Conservation (phyloP, 2,113 vertebrate species). For the Paraplagusia blochii region DNA sequence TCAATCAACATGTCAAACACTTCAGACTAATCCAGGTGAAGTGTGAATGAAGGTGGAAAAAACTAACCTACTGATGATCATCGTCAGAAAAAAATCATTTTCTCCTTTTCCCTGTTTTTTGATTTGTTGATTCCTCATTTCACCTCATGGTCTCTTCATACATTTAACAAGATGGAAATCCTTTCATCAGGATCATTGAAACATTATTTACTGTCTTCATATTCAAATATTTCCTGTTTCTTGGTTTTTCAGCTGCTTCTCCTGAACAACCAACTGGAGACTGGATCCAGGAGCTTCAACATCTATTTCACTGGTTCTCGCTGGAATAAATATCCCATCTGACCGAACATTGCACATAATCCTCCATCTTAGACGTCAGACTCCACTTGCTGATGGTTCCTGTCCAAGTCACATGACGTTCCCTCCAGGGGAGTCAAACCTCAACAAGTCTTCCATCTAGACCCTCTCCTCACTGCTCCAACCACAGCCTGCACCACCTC, state of each 20-base stretch:
- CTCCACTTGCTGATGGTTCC: slow-evolving; percentile 26
- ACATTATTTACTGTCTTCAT: too few relatives aligned
- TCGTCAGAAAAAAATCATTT: too few relatives aligned
- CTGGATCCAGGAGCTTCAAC: slow-evolving; percentile 26
- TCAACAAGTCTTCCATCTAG: slow-evolving; percentile 22
- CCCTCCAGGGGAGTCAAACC: slow-evolving; percentile 28
- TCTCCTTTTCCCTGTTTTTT: too few relatives aligned
- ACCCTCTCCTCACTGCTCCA: slow-evolving; percentile 11
- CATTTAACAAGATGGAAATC: too few relatives aligned
- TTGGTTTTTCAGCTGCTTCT: slow-evolving; percentile 30
- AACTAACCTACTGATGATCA: too few relatives aligned
- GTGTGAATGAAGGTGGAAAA: too few relatives aligned
- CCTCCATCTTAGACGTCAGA: slow-evolving; percentile 48
- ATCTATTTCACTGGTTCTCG: slow-evolving; percentile 49
- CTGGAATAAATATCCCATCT: slow-evolving; percentile 64
- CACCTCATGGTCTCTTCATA: too few relatives aligned
- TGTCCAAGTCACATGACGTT: slow-evolving; percentile 42
- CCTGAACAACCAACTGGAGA: slow-evolving; percentile 43
- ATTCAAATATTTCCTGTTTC: too few relatives aligned
- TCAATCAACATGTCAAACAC: too few relatives aligned
- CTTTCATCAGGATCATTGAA: too few relatives aligned
- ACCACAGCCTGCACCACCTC: slow-evolving; percentile 17
- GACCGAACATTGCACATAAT: slow-evolving; percentile 54
- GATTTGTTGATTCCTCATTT: too few relatives aligned
- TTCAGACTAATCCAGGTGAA: too few relatives aligned